Base-by-base conservation (phyloP, 1,140 invertebrate genomes). In the Lepeophtheirus salmonis region DNA sequence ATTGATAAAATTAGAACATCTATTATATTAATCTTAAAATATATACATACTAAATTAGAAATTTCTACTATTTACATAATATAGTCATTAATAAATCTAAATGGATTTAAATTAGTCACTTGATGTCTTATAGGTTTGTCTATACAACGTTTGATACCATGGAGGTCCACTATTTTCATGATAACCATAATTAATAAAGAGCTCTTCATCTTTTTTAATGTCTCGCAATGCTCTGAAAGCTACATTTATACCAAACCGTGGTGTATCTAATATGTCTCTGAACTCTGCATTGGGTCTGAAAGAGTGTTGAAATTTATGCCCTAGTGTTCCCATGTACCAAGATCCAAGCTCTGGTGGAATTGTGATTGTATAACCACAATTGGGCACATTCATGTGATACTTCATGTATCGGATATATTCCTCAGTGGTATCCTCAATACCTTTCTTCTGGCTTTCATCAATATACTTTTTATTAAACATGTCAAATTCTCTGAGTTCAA, bases 261-360 rank as follows among this genome's bases (percentile, higher is more conserved):
- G 52, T 1, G 52, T 21, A 13, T 54, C 52, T 4, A 54, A 24
- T 1, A 54, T n/a, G n/a, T 24, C 52, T 17, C 52, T 20, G 23
- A 3, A 20, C n/a, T 20, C 52, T 3, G 14, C n/a, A 20, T 54
- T 54, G 2, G 52, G 52, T 54, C 21, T 13, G 22, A 54, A 54
- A 4, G 20, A 24, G 13, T 54, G 52, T 16, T 54, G n/a, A n/a
- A 54, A n/a, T 54, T 54, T 54, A 24, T 54, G 52, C n/a, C 52
- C 52, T 16, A 54, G 17, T 12, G 52, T 54, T 2, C 14, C 17
- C 10, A 14, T 20, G 23, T 20, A n/a, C n/a, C n/a, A n/a, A n/a
- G n/a, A n/a, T n/a, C n/a, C n/a, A n/a, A n/a, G n/a, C n/a, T n/a
- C n/a, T n/a, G n/a, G n/a, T 2, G 52, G 52, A 3, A 54, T 23